Evolutionary conservation across 2,888 invertebrate genomes (phyloP).

Genomic region (Octodonta nipae): DNA sequence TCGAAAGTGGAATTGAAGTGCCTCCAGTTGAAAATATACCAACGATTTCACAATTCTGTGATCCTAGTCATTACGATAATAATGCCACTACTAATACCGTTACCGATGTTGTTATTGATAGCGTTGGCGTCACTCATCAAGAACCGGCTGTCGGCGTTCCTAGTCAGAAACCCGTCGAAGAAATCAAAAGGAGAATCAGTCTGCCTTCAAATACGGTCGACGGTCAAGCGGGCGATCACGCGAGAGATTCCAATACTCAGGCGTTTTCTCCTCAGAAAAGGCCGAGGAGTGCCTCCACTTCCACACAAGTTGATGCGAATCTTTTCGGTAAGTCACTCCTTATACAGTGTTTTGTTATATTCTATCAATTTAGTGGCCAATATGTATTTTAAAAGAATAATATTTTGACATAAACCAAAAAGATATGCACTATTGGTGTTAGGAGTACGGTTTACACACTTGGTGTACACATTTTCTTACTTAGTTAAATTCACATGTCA

Average conservation of each 20-base stretch:
- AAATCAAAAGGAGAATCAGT: slow-evolving; percentile 42
- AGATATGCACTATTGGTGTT: too few species aligned
- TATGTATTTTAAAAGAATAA: too few species aligned
- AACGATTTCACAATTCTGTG: slow-evolving; percentile 61
- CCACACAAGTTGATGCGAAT: slow-evolving; percentile 73
- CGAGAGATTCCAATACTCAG: slow-evolving; percentile 32
- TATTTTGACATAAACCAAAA: too few species aligned
- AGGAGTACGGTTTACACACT: too few species aligned
- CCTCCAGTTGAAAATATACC: slow-evolving; percentile 44
- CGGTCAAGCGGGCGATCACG: slow-evolving; percentile 22
- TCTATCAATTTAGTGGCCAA: too few species aligned
- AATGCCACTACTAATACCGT: slow-evolving; percentile 15
- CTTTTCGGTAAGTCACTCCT: slow-evolving; percentile 55
- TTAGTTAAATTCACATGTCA: too few species aligned
- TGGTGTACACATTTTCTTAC: too few species aligned
- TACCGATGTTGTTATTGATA: slow-evolving; percentile 20
- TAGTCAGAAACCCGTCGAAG: slow-evolving; percentile 13
- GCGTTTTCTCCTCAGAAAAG: slow-evolving; percentile 51
- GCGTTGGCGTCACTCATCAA: slow-evolving; percentile 13
- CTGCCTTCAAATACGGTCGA: slow-evolving; percentile 38
- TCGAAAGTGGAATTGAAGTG: slow-evolving; percentile 24
- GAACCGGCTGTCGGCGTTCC: slow-evolving; percentile 11
- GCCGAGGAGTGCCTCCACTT: slow-evolving; percentile 66
- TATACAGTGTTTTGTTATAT: too few species aligned
- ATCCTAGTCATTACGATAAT: slow-evolving; percentile 43